Evolutionary conservation across 2,888 invertebrate genomes (phyloP).

Genomic region (Leucoptera coffeella): DNA sequence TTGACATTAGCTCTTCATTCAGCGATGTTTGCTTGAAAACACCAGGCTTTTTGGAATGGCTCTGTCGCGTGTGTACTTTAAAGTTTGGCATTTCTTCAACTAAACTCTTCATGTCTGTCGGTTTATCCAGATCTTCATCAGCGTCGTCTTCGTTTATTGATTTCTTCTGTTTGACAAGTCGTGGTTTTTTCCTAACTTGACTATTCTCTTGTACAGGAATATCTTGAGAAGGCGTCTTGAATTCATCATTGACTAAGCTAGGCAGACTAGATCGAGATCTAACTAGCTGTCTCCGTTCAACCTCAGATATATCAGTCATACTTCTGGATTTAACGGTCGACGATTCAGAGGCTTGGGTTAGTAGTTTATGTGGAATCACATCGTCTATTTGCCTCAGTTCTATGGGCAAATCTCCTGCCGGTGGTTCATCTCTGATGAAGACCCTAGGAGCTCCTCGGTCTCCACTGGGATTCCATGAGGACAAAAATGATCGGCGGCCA

Average conservation of each 20-base stretch:
- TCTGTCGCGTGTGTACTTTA: slow-evolving; percentile 42
- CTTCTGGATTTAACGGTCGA: slow-evolving; percentile 74
- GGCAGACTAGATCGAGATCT: slow-evolving; percentile 73
- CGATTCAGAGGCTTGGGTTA: slow-evolving; percentile 47
- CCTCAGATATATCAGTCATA: slow-evolving; percentile 74
- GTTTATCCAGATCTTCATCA: slow-evolving; percentile 58
- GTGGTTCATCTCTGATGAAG: slow-evolving; percentile 71
- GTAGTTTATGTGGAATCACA: slow-evolving; percentile 40
- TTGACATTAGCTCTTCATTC: slow-evolving; percentile 85
- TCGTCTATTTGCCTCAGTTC: slow-evolving; percentile 73
- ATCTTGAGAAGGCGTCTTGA: slow-evolving; percentile 17
- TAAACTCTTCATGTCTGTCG: slow-evolving; percentile 63
- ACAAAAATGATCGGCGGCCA: slow-evolving; percentile 68
- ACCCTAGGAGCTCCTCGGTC: slow-evolving; percentile 22
- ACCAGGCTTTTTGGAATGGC: slow-evolving; percentile 48
- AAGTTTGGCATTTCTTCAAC: slow-evolving; percentile 62
- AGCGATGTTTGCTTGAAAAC: slow-evolving; percentile 80
- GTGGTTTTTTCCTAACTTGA: slow-evolving; percentile 61
- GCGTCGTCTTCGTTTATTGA: slow-evolving; percentile 72
- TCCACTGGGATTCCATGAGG: slow-evolving; percentile 60
- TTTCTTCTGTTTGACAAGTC: slow-evolving; percentile 81
- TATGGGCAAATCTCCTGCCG: slow-evolving; percentile 75
- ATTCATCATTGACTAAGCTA: slow-evolving; percentile 50
- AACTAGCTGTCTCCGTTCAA: slow-evolving; percentile 64
- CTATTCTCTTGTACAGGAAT: slow-evolving; percentile 18